Percentiles rank a stretch among this genome's conserved stretches.
These are phyloP conservation scores for Girardia tigrina DNA, from an alignment of 2,888 invertebrate species.

Conservation along the genomic window DNA sequence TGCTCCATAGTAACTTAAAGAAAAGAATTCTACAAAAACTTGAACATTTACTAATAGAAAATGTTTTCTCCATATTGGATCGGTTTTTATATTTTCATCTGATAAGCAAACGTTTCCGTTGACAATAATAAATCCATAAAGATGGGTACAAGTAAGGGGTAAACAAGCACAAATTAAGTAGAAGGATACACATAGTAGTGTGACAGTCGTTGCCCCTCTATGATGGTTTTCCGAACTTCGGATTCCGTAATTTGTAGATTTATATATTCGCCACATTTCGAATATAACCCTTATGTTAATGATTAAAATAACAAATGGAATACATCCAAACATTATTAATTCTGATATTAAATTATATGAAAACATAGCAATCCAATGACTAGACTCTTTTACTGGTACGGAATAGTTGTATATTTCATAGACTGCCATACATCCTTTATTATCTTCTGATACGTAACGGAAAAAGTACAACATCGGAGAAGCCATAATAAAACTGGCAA, in stretches of 20 bases:
- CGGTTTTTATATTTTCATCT: constrained; percentile 40
- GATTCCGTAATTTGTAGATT: constrained; percentile 6
- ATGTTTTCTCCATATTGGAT: constrained; percentile 42
- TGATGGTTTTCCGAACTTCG: background rate
- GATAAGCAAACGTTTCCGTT: constrained; percentile 39
- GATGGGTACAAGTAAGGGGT: constrained; percentile 45
- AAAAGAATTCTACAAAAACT: constrained; percentile 39
- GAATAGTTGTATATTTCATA: constrained; percentile 38
- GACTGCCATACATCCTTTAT: background rate
- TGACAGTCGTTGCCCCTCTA: constrained; percentile 45
- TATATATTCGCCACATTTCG: constrained; percentile 41
- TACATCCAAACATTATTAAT: constrained; percentile 44
- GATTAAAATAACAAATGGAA: constrained; percentile 44
- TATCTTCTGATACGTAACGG: constrained; percentile 38
- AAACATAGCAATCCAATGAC: constrained; percentile 42
- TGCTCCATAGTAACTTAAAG: constrained; percentile 38
- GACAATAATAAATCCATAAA: constrained; percentile 38
- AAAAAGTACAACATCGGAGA: constrained; percentile 42
- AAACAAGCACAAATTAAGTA: constrained; percentile 48
- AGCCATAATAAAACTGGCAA: constrained; percentile 31
- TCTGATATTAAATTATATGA: constrained; percentile 46
- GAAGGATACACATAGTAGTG: constrained; percentile 47
- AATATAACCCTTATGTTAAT: constrained; percentile 47
- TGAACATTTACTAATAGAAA: constrained; percentile 36
- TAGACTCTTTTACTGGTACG: constrained; percentile 39